Evolutionary conservation across 2,797 vertebrate species (phyloP), one percentile per base, ranked within the genome.

Genomic region (Etheostoma nigrum): DNA sequence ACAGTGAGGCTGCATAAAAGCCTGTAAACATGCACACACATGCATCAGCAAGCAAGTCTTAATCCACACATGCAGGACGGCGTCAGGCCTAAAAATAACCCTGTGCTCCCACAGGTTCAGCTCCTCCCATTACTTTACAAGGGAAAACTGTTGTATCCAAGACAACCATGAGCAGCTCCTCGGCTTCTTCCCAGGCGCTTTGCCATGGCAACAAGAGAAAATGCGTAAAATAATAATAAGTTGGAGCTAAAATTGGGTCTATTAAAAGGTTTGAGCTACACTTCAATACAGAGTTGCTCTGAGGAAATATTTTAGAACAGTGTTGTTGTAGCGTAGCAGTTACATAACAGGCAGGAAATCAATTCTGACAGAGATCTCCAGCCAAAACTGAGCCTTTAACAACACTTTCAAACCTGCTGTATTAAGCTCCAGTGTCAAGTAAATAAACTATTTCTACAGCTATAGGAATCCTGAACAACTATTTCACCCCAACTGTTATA

Each of bases 51-150:
- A 93, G 92, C 90, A 83, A 79, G 79, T 84, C 82, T 76, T 91
- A 89, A 92, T 93, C 89, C 90, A 92, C 88, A 84, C 87, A 89
- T 74, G 69, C 86, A 82, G 79, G 83, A 86, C 91, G 90, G 91
- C 91, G 86, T 93, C 91, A 91, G 81, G 88, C 88, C 93, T 95
- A 95, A 93, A 94, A 95, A 95, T 95, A 95, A 91, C 85, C 84
- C 82, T 60, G 74, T 79, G 78, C 92, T 94, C 94, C 92, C 93
- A 92, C 92, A 93, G 92, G 92, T 94, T 92, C 92, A 83, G 86
- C 88, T 89, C 82, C 82, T 91, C 93, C 95, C 94, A 90, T 93
- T 94, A 93, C 93, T 92, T 94, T 92, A 95, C 92, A 92, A 85
- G 91, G 90, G 88, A 93, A 93, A 93, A 90, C 83, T 79, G 84